Percentiles rank a stretch among this genome's conserved stretches.
Evolutionary conservation across 2,888 invertebrate genomes (phyloP).

Genomic region (Macropis europaea): DNA sequence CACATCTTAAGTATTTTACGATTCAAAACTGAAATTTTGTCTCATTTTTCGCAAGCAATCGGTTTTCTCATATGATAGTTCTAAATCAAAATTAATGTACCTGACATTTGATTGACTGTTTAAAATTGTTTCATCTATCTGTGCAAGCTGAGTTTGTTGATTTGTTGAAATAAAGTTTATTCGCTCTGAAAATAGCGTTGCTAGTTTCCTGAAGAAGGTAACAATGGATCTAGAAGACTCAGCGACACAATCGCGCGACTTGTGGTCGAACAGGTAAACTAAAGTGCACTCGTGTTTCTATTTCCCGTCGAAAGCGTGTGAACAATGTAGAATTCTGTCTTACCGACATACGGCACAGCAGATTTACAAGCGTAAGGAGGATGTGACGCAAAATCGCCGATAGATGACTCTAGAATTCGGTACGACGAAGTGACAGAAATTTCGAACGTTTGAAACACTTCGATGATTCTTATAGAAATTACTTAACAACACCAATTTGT

Average conservation of each 20-base stretch:
- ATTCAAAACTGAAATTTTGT: not conserved
- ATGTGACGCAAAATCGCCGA: not conserved
- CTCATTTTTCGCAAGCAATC: too few species aligned
- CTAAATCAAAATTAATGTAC: too few species aligned
- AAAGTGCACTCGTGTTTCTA: not conserved
- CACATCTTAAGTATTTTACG: not conserved
- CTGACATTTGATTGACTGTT: too few species aligned
- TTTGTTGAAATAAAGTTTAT: not conserved
- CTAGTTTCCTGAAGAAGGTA: conserved; percentile 16
- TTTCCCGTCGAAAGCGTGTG: conserved; percentile 9
- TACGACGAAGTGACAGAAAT: not conserved
- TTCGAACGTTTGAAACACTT: not conserved
- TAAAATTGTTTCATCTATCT: too few species aligned
- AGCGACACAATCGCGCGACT: not conserved
- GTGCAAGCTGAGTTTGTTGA: too few species aligned
- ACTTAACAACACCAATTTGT: too few species aligned
- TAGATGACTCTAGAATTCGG: conserved; percentile 41
- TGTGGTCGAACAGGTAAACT: conserved; percentile 5
- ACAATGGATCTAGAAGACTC: not conserved
- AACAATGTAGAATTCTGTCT: conserved; percentile 15
- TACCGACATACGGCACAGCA: conserved; percentile 44
- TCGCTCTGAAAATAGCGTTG: not conserved
- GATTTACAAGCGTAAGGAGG: not conserved
- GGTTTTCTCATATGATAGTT: too few species aligned
- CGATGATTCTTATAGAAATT: not conserved